phyloP scores from a whole-genome alignment of 2,888 invertebrate species.

The Drosophila tanythrix region DNA sequence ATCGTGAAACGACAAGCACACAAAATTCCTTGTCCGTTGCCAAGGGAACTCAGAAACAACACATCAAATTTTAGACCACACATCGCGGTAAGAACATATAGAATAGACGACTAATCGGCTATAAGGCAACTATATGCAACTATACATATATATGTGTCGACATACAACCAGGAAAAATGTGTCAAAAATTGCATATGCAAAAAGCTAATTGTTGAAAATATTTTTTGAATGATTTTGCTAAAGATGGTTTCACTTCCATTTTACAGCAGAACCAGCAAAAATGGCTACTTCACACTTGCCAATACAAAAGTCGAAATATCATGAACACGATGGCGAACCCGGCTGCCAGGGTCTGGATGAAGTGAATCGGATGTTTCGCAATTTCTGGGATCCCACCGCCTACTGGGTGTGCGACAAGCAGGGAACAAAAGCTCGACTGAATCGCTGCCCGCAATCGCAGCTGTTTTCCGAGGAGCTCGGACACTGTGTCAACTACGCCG shows the following conservation, averaged over 20 bases:
- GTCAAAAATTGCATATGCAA: neutral
- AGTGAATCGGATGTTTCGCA: conserved; percentile 80
- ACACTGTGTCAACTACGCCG: conserved; percentile 76
- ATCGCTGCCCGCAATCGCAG: conserved; percentile 73
- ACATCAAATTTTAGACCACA: neutral
- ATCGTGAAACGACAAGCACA: conserved; percentile 60
- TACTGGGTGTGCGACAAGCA: conserved; percentile 81
- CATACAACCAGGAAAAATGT: neutral
- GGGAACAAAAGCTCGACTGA: conserved; percentile 68
- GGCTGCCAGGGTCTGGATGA: conserved; percentile 80
- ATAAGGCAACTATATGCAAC: neutral
- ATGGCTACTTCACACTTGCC: conserved; percentile 71
- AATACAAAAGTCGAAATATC: conserved; percentile 67
- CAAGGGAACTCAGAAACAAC: conserved; percentile 28
- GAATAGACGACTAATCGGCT: neutral
- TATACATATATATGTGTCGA: neutral
- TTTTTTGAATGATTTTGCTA: neutral
- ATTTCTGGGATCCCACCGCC: conserved; percentile 83
- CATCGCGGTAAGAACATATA: conserved; percentile 33
- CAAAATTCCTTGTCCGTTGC: conserved; percentile 36
- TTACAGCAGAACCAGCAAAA: neutral
- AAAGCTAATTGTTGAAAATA: neutral
- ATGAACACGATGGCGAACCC: conserved; percentile 79
- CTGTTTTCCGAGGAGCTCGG: conserved; percentile 76
- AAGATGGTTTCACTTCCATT: conserved; percentile 8